Evolutionary conservation across 2,888 invertebrate species (phyloP).

Genomic region (Andrena trimmerana): DNA sequence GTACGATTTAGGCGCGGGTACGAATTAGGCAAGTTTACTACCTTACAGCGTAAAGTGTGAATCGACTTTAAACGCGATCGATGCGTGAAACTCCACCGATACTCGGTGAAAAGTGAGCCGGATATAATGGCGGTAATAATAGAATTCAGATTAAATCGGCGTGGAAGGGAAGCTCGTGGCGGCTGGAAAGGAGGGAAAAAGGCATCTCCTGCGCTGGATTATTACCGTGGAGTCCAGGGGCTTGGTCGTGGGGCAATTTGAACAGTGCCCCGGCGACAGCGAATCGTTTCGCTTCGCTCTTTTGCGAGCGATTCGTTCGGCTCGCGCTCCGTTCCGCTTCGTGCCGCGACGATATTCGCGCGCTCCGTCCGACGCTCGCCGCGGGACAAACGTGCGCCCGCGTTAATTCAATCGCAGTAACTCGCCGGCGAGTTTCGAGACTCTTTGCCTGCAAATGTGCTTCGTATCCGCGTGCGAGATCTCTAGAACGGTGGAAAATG

Average conservation of each 20-base stretch:
- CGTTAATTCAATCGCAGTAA: slow-evolving; percentile 55
- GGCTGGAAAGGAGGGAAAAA: slow-evolving; percentile 10
- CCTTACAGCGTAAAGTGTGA: not conserved
- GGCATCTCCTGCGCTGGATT: slow-evolving; percentile 2
- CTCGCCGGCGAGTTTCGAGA: not conserved
- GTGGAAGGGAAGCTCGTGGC: slow-evolving; percentile 17
- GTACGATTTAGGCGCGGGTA: too few relatives aligned
- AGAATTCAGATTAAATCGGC: slow-evolving; percentile 44
- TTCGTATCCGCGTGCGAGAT: not conserved
- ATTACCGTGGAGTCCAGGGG: slow-evolving; percentile 37
- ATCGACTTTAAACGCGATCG: slow-evolving; percentile 12
- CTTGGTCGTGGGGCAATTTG: slow-evolving; percentile 60
- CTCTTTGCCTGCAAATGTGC: not conserved
- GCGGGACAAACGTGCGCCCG: slow-evolving; percentile 34
- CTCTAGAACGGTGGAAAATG: not conserved
- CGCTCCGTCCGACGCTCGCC: slow-evolving; percentile 54
- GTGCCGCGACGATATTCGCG: slow-evolving; percentile 65
- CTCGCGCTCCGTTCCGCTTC: slow-evolving; percentile 53
- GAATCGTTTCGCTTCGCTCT: slow-evolving; percentile 67
- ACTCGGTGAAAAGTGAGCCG: slow-evolving; percentile 24
- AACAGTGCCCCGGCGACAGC: slow-evolving; percentile 59
- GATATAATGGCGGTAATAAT: slow-evolving; percentile 42
- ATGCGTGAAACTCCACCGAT: slow-evolving; percentile 11
- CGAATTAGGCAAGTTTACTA: too few relatives aligned
- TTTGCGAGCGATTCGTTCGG: slow-evolving; percentile 71